Evolutionary conservation across 2,797 vertebrate genomes (phyloP).

Genomic region (Gadopsis marmoratus): DNA sequence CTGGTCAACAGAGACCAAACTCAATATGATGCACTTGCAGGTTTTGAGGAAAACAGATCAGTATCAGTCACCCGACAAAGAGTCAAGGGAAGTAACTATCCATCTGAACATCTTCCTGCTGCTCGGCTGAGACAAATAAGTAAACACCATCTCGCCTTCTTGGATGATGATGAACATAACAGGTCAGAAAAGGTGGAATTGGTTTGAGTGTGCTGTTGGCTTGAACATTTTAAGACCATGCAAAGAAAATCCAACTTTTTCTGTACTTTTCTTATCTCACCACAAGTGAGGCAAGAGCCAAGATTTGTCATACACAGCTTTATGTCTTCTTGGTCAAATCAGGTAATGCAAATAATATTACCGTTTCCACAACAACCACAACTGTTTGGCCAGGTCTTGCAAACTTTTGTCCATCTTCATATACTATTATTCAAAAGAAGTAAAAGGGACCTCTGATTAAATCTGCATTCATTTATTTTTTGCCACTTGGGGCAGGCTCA

Average conservation of each 20-base stretch:
- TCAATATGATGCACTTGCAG: slow-evolving; percentile 8
- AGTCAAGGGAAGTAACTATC: slow-evolving; percentile 22
- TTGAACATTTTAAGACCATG: slow-evolving; percentile 12
- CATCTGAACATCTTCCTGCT: slow-evolving; percentile 8
- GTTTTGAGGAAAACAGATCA: slow-evolving; percentile 22
- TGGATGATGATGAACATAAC: slow-evolving; percentile 27
- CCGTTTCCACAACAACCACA: not conserved
- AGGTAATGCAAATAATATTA: not conserved
- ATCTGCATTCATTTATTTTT: not conserved
- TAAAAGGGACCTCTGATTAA: not conserved
- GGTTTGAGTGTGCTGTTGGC: slow-evolving; percentile 22
- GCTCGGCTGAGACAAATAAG: slow-evolving; percentile 22
- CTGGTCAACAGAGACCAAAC: slow-evolving; percentile 8
- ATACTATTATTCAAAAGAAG: not conserved
- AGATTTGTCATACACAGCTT: not conserved
- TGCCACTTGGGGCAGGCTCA: not conserved
- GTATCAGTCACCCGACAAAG: slow-evolving; percentile 15
- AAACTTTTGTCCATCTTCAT: not conserved
- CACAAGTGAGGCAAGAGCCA: slow-evolving; percentile 10
- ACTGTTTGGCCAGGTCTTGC: not conserved
- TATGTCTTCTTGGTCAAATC: slow-evolving; percentile 5
- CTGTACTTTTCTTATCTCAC: slow-evolving; percentile 13
- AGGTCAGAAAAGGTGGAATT: slow-evolving; percentile 38
- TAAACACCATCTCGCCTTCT: slow-evolving; percentile 16
- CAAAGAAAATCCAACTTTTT: slow-evolving; percentile 27